phyloP scores from a whole-genome alignment of 2,888 invertebrate species.

The Lasioglossum lativentre region DNA sequence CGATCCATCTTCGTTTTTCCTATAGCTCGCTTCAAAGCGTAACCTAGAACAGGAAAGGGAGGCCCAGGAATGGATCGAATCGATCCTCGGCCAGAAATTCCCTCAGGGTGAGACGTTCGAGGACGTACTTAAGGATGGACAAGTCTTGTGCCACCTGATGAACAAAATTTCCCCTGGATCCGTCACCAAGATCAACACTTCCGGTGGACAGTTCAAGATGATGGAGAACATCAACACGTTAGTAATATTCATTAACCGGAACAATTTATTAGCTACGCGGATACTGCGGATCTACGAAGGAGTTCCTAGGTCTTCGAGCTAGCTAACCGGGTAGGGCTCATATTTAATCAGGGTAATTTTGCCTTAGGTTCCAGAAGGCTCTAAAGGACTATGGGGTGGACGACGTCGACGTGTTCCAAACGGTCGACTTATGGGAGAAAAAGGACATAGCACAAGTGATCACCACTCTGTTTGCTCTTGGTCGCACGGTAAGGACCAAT shows the following conservation, averaged over 20 bases:
- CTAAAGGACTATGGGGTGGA: constrained; percentile 94
- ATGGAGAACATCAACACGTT: constrained; percentile 99
- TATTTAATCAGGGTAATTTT: not conserved
- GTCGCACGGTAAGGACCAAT: constrained; percentile 88
- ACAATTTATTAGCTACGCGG: not conserved
- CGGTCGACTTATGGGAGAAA: constrained; percentile 98
- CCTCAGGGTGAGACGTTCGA: constrained; percentile 93
- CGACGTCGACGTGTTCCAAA: constrained; percentile 97
- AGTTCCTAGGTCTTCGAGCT: not conserved
- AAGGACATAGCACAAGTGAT: constrained; percentile 95
- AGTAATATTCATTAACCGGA: constrained; percentile 77
- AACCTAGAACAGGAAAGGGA: constrained; percentile 93
- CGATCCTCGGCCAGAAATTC: constrained; percentile 94
- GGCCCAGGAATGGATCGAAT: constrained; percentile 96
- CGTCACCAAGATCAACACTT: constrained; percentile 95
- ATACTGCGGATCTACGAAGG: too few relatives aligned
- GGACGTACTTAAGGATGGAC: constrained; percentile 96
- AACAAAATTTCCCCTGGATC: constrained; percentile 96
- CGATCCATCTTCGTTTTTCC: constrained; percentile 5
- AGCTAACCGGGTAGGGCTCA: not conserved
- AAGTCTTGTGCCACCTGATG: constrained; percentile 96
- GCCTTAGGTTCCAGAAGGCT: constrained; percentile 92
- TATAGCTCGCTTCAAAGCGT: constrained; percentile 93
- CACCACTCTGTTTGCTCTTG: constrained; percentile 93
- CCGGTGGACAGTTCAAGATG: constrained; percentile 99